Conservation (phyloP, 1,140 invertebrate species). For the Cyclargus thomasi region DNA sequence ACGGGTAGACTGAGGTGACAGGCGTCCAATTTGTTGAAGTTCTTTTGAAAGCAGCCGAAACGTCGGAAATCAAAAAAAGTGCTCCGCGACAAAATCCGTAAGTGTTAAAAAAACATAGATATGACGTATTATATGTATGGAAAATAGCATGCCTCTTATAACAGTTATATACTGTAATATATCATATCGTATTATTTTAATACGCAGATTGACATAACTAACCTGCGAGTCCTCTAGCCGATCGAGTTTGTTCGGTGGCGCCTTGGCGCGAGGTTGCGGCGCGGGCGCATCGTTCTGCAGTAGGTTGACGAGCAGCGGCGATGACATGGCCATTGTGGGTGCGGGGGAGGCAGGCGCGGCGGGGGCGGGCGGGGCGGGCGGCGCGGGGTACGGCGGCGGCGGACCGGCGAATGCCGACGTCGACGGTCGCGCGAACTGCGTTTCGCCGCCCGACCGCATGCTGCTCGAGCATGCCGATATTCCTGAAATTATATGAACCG, state of each 20-base stretch:
- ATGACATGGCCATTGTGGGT: constrained; percentile 82
- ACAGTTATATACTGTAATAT: too few relatives aligned
- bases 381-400: constrained; percentile 46
- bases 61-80: too few relatives aligned
- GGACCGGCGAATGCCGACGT: constrained; percentile 50
- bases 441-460: constrained; percentile 43
- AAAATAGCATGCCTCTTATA: too few relatives aligned
- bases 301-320: constrained; percentile 93
- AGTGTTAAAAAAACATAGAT: too few relatives aligned
- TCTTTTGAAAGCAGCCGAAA: too few relatives aligned
- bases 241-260: constrained; percentile 65
- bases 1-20: too few relatives aligned
- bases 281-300: constrained; percentile 88
- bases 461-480: constrained; percentile 35
- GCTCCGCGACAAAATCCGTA: too few relatives aligned
- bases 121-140: too few relatives aligned
- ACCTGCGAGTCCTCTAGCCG: constrained; percentile 59
- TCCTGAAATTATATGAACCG: constrained; percentile 29
- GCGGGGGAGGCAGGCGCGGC: constrained; percentile 32
- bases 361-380: constrained; percentile 33
- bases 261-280: constrained; percentile 67
- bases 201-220: background rate
- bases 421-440: constrained; percentile 48
- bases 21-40: too few relatives aligned
- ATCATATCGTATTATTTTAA: too few relatives aligned